Base-by-base conservation (phyloP, 2,797 vertebrate genomes). In the Gambusia yucatana region DNA sequence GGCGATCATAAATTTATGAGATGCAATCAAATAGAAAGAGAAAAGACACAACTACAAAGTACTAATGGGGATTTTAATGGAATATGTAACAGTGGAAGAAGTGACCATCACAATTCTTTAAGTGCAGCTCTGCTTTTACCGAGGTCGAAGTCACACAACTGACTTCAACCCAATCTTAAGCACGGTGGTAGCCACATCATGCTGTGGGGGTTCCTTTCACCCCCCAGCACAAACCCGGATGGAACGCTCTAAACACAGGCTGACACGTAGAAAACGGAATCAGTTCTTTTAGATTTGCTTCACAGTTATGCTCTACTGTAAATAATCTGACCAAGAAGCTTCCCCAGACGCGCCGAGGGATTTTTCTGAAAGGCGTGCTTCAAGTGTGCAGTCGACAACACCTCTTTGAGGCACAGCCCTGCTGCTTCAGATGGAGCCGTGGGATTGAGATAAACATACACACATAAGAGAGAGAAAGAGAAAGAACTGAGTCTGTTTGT, bases 351-450 rank as follows among this genome's bases (percentile, higher is more conserved):
- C 76, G 33, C 71, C 57, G 61, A 80, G 79, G 87, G 80, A 14
- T 69, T 88, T 76, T 87, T 88, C 70, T 81, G 67, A 86, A 79
- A 86, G 78, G 75, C 82, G 47, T 77, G 85, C 84, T 82, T 81
- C 88, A 86, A 73, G 73, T 82, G 76, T 75, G 50, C 25, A 30
- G 70, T 63, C 78, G 83, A 88, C 78, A 44, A 44, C 74, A 82
- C 91, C 81, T 80, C 81, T 88, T 89, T 90, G 83, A 87, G 84
- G 86, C 82, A 79, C 80, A 82, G 28, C 86, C 88, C 84, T 57
- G 70, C 82, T 83, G 86, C 77, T 83, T 78, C 57, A 61, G 79
- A 89, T 41, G 78, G 81, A 85, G 59, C 71, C 77, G 73, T 46
- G 75, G 76, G 75, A 82, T 80, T 25, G 77, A 87, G 73, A 83